Evolutionary conservation across 2,797 vertebrate species (phyloP).

Genomic region (Acrossocheilus fasciatus): DNA sequence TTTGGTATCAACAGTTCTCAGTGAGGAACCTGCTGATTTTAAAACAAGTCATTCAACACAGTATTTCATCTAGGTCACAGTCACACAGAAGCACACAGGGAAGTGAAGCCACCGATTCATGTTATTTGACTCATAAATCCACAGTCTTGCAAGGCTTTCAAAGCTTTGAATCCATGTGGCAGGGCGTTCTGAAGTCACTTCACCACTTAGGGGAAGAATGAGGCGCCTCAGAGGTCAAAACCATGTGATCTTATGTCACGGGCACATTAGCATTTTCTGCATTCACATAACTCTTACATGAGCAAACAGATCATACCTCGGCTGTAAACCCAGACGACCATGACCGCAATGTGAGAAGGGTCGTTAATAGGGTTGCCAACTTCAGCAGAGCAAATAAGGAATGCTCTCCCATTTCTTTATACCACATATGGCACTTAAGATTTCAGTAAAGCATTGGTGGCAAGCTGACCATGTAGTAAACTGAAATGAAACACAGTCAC

Average conservation of each 20-base stretch:
- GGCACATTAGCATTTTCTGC: slow-evolving; percentile 3
- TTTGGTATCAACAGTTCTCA: neutral
- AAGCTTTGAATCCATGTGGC: slow-evolving; percentile 16
- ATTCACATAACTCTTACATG: slow-evolving; percentile 7
- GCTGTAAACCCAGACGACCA: slow-evolving; percentile 17
- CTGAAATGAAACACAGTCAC: neutral
- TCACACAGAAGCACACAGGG: neutral
- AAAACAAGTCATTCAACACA: neutral
- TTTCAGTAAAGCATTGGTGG: slow-evolving; percentile 24
- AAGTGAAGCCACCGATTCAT: slow-evolving; percentile 5
- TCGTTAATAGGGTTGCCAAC: neutral
- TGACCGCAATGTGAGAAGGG: neutral
- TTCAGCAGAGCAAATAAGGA: neutral
- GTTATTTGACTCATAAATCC: slow-evolving; percentile 25
- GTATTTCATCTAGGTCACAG: neutral
- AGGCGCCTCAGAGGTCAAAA: neutral
- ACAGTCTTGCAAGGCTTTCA: neutral
- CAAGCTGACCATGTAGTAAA: neutral
- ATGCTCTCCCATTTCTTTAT: slow-evolving; percentile 1
- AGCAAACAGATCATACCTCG: neutral
- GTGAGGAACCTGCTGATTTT: neutral
- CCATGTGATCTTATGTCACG: neutral
- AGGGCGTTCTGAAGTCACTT: neutral
- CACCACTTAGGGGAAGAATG: neutral
- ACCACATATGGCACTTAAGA: slow-evolving; percentile 14